phyloP scores from a whole-genome alignment of 53 echinoderm and acorn worm genomes.

The Mesocentrotus franciscanus region DNA sequence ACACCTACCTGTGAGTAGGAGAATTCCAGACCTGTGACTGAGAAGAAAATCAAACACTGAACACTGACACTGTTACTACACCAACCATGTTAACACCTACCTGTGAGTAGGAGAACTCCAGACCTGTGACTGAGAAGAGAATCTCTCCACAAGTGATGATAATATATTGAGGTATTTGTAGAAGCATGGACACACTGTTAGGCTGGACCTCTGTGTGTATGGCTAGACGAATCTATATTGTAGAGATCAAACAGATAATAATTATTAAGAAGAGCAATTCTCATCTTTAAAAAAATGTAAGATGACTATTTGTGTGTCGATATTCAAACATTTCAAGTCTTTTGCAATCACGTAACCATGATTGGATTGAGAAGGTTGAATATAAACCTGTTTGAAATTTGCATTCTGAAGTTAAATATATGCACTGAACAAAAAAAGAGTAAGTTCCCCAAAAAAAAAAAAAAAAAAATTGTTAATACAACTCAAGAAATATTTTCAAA shows the following conservation, averaged over 20 bases:
- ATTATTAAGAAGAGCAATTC: not conserved
- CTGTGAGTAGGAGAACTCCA: slow-evolving; percentile 99
- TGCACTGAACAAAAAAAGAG: no score
- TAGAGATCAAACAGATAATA: not conserved
- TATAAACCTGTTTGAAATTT: no score
- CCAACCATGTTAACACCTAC: slow-evolving; percentile 57
- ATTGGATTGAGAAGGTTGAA: no score
- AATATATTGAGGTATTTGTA: slow-evolving; percentile 93
- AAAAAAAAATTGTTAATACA: no score
- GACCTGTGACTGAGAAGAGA: slow-evolving; percentile 92
- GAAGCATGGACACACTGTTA: slow-evolving; percentile 88
- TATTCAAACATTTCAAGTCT: no score
- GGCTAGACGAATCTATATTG: slow-evolving; percentile 65
- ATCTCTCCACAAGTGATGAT: slow-evolving; percentile 93
- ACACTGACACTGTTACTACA: not conserved
- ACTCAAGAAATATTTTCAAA: no score
- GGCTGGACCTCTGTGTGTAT: slow-evolving; percentile 80
- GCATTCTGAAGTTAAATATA: no score
- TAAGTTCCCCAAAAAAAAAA: no score
- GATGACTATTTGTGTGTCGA: no score
- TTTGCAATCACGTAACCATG: no score
- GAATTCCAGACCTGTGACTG: not conserved
- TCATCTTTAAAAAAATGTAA: not conserved
- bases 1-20: no score
- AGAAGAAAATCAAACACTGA: not conserved